Evolutionary conservation across 53 echinoderm and acorn worm species (phyloP).

Genomic region (Paracentrotus lividus): DNA sequence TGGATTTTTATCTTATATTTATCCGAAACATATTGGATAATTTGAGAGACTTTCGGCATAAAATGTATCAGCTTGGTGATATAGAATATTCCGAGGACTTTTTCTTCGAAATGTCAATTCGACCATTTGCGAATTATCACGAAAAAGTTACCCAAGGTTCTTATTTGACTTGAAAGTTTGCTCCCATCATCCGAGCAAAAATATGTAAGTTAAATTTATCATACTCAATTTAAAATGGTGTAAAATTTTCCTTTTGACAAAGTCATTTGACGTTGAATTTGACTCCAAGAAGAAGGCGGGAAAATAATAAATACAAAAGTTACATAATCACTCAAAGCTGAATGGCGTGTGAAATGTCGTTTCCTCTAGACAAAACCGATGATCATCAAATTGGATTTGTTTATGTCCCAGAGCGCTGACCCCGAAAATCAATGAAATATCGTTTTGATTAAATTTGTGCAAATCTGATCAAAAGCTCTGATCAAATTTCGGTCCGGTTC

Average conservation of each 20-base stretch:
- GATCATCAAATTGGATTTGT: constrained; percentile 43
- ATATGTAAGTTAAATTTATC: not conserved
- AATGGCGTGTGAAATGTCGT: constrained; percentile 28
- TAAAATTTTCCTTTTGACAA: not conserved
- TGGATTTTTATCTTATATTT: not conserved
- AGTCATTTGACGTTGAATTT: not conserved
- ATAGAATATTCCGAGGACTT: not conserved
- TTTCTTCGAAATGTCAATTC: not conserved
- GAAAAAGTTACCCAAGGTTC: not conserved
- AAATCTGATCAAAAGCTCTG: constrained; percentile 66
- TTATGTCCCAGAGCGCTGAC: constrained; percentile 54
- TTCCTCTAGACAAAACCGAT: not conserved
- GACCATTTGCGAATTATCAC: not conserved
- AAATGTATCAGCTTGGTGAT: not conserved
- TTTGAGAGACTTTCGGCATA: not conserved
- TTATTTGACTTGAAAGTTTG: not conserved
- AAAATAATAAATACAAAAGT: constrained; percentile 39
- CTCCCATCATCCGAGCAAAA: not conserved
- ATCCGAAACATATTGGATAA: constrained; percentile 5
- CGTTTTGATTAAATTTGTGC: constrained; percentile 66
- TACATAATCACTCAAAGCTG: constrained; percentile 30
- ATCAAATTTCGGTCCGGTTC: constrained; percentile 51
- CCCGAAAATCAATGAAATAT: constrained; percentile 61
- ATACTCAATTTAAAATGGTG: not conserved
- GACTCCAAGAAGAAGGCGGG: not conserved